These are phyloP conservation scores for Neosilurus hyrtlii DNA, from an alignment of 2,797 vertebrate genomes.

Conservation along the genomic window DNA sequence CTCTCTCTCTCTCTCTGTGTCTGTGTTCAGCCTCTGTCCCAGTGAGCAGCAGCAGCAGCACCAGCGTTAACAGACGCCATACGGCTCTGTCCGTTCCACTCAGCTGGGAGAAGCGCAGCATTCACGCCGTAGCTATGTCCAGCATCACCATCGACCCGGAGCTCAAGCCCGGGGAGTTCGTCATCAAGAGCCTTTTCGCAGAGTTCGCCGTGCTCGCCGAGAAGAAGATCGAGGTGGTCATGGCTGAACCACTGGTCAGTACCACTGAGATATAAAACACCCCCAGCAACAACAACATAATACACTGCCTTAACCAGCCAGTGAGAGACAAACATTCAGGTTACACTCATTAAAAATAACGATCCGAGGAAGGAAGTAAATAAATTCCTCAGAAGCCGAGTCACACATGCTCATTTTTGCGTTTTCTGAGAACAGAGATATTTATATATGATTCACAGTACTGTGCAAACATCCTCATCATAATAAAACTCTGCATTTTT, in stretches of 20 bases:
- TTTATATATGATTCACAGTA: not conserved
- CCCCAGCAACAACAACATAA: no score
- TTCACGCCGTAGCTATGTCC: slow-evolving; percentile 85
- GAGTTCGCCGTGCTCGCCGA: slow-evolving; percentile 98
- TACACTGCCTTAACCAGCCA: not conserved
- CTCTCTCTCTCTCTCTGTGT: slow-evolving; percentile 19
- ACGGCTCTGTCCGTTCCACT: slow-evolving; percentile 79
- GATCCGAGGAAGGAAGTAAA: not conserved
- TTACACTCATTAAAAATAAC: not conserved
- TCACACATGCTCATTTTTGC: not conserved
- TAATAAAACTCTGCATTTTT: no score
- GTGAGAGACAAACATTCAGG: not conserved
- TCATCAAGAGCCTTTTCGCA: slow-evolving; percentile 99
- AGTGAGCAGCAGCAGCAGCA: slow-evolving; percentile 80
- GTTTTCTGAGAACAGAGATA: not conserved
- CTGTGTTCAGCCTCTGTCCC: slow-evolving; percentile 80
- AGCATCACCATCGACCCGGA: slow-evolving; percentile 98
- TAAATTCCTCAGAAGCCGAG: not conserved
- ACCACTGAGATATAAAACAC: not conserved
- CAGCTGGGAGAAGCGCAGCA: slow-evolving; percentile 83
- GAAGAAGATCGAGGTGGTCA: slow-evolving; percentile 99
- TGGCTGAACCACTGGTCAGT: slow-evolving; percentile 99
- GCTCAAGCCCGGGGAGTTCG: slow-evolving; percentile 98
- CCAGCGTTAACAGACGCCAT: slow-evolving; percentile 84
- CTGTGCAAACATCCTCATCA: no score